Base-by-base conservation (phyloP, 1,140 invertebrate species). In the Eumeta japonica region DNA sequence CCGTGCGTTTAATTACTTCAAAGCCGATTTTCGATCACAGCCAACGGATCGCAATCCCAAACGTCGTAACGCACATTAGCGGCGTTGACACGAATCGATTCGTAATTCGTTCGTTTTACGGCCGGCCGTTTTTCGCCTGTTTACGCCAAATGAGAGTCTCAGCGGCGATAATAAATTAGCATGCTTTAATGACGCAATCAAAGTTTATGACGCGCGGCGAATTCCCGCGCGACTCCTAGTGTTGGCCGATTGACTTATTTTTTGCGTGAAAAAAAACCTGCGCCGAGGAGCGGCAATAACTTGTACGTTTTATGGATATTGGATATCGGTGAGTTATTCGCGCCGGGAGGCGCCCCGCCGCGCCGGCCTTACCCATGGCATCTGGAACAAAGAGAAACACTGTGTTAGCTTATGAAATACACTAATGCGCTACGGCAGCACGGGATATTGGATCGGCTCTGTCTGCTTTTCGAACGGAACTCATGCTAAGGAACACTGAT, bases 351-450 rank as follows among this genome's bases (percentile, higher is more conserved):
- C n/a, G 9, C 9, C n/a, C n/a, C 14, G 5, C 12, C 12, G 14
- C 14, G 5, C 5, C 12, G 12, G 29, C 78, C 79, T 80, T 76
- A 81, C 79, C 79, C 76, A 81, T 80, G 54, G 78, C 78, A 76
- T 81, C 79, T 81, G 79, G 49, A 81, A 81, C 77, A 80, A 79
- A 59, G 60, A 55, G 65, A 53, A 58, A 41, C 16, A 18, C 10
- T 34, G 34, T 28, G 30, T 43, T 49, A 49, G 32, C 36, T 41
- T 36, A 10, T 15, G 16, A 19, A 36, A n/a, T 35, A 35, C 15
- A 10, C 12, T 35, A 10, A 15, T 13, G 16, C 14, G 12, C 24
- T 4, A 39, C n/a, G n/a, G n/a, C n/a, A n/a, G n/a, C n/a, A n/a
- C n/a, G n/a, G n/a, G n/a, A n/a, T n/a, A n/a, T n/a, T n/a, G n/a